Evolutionary conservation across 92 coral and sea anemone species (phyloP).

Genomic region (Heteractis magnifica): DNA sequence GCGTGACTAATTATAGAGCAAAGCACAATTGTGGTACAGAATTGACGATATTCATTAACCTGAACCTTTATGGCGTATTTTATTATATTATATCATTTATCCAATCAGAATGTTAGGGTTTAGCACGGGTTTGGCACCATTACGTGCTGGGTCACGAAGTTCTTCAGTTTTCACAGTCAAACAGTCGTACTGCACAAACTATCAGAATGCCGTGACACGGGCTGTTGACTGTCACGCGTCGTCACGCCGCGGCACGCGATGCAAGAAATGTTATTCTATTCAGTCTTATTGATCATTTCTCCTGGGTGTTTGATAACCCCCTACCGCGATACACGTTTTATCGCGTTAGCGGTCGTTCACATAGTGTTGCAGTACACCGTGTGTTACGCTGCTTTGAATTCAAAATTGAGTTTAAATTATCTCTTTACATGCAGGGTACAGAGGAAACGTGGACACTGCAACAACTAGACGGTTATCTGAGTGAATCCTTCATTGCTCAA

Average conservation of each 20-base stretch:
- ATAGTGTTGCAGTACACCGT: too few species aligned
- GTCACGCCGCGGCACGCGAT: too few species aligned
- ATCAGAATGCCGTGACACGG: too few species aligned
- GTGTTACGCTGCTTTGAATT: not conserved
- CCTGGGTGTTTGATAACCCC: too few species aligned
- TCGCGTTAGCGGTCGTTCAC: too few species aligned
- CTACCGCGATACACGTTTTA: too few species aligned
- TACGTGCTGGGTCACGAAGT: not conserved
- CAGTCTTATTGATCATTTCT: too few species aligned
- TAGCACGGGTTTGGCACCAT: not conserved
- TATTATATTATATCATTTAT: not conserved
- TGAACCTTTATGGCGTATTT: not conserved
- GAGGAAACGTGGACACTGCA: constrained; percentile 34
- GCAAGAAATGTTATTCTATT: too few species aligned
- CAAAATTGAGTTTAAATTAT: not conserved
- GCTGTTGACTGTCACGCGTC: too few species aligned
- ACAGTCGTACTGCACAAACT: too few species aligned
- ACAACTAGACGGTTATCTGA: constrained; percentile 22
- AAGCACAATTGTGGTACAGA: too few species aligned
- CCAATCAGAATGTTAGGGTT: not conserved
- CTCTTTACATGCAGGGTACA: constrained; percentile 5
- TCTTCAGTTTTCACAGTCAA: not conserved
- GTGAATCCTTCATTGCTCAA: constrained; percentile 17
- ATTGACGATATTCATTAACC: not conserved
- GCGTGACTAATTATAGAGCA: too few species aligned